These are phyloP conservation scores for Eulimnadia texana DNA, from an alignment of 1,140 invertebrate species.

Conservation along the genomic window DNA sequence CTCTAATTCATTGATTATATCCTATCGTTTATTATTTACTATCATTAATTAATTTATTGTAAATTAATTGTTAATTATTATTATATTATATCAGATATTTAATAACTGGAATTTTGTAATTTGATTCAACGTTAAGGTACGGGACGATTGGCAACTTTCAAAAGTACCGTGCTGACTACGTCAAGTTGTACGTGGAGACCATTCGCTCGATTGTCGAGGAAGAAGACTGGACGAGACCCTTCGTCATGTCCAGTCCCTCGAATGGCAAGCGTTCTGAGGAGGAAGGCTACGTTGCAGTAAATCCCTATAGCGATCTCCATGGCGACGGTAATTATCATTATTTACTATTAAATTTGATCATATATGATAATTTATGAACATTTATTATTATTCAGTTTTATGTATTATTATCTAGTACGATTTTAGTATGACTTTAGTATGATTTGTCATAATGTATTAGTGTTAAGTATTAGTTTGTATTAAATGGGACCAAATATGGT, in stretches of 20 bases:
- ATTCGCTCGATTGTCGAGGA: conserved; percentile 48
- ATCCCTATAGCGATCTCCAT: conserved; percentile 63
- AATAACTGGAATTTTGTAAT: not conserved
- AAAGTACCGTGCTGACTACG: conserved; percentile 63
- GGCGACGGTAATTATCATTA: conserved; percentile 58
- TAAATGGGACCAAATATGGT: no score
- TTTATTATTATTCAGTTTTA: no score
- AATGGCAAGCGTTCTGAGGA: conserved; percentile 64
- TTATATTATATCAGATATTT: conserved; percentile 27
- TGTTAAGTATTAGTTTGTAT: no score
- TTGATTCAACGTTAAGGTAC: conserved; percentile 38
- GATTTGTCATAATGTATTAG: no score
- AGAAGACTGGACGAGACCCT: conserved; percentile 48
- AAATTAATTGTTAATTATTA: not conserved
- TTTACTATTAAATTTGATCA: conserved; percentile 1
- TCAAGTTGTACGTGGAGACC: conserved; percentile 67
- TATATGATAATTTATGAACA: no score
- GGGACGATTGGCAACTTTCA: conserved; percentile 40
- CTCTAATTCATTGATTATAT: not conserved
- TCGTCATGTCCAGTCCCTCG: conserved; percentile 76
- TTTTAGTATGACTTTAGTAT: no score
- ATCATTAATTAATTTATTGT: not conserved
- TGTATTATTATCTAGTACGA: no score
- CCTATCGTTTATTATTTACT: not conserved
- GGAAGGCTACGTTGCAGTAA: conserved; percentile 55